phyloP scores from a whole-genome alignment of 2,113 vertebrate species.

The Cryptotis parvus region DNA sequence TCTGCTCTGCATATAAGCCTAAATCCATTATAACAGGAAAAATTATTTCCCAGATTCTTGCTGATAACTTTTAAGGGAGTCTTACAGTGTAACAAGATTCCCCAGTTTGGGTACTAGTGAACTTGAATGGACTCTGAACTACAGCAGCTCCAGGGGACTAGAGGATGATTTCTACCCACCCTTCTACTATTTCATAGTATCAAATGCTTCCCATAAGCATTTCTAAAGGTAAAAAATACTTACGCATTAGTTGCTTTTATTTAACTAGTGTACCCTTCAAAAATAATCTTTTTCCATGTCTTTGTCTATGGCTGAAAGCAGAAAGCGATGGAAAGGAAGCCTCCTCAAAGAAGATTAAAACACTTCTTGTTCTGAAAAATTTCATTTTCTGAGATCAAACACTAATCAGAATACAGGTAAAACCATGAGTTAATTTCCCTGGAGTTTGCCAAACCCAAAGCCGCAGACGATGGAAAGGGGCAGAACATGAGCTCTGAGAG shows the following conservation, averaged over 20 bases:
- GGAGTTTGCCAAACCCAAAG: conserved; percentile 43
- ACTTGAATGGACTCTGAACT: background rate
- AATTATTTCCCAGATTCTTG: conserved; percentile 27
- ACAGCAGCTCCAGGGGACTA: background rate
- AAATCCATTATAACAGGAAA: background rate
- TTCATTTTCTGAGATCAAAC: conserved; percentile 34
- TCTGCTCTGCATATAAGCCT: background rate
- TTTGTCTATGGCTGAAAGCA: conserved; percentile 4
- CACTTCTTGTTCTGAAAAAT: conserved; percentile 10
- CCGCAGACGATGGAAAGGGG: conserved; percentile 32
- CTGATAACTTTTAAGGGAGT: background rate
- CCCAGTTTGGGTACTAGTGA: too few relatives aligned
- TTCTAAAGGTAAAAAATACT: conserved; percentile 28
- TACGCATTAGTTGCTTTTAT: background rate
- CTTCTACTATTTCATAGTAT: background rate
- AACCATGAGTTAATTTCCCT: background rate
- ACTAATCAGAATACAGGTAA: conserved; percentile 46
- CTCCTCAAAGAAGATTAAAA: conserved; percentile 23
- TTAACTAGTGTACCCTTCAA: conserved; percentile 12
- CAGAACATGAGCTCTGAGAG: conserved; percentile 29
- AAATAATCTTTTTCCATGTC: background rate
- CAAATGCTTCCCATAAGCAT: background rate
- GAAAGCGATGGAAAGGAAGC: background rate
- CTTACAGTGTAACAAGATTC: background rate
- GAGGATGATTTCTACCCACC: fast-evolving